A percentile compares a stretch with the other conserved stretches of the same genome.
phyloP scores from a whole-genome alignment of 2,888 invertebrate species.

The Drosophila nr. perissopoda region DNA sequence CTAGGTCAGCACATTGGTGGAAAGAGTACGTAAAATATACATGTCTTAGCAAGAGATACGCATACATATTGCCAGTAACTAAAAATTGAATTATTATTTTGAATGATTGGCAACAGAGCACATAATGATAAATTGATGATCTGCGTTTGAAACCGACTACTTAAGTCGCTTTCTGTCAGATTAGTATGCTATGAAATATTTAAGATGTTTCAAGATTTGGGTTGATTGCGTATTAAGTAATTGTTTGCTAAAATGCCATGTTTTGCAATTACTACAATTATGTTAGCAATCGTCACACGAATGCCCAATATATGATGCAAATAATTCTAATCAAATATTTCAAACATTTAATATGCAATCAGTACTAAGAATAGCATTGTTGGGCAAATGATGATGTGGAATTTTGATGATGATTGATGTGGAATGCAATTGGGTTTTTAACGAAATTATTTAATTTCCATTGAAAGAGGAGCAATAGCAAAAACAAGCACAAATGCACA shows the following conservation, averaged over 20 bases:
- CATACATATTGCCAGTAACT: conserved; percentile 19
- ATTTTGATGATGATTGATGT: background rate
- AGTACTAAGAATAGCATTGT: background rate
- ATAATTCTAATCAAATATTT: background rate
- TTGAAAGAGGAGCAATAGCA: background rate
- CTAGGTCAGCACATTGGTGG: conserved; percentile 55
- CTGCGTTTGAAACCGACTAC: background rate
- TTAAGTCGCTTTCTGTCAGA: background rate
- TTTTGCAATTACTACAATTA: background rate
- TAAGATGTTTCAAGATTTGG: background rate
- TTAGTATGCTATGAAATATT: background rate
- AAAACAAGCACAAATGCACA: background rate
- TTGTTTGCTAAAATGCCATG: background rate
- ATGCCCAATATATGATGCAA: background rate
- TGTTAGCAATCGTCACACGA: background rate
- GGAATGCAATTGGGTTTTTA: background rate
- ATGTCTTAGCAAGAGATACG: conserved; percentile 7
- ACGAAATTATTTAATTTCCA: background rate
- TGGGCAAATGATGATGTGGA: background rate
- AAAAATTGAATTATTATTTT: background rate
- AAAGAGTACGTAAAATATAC: conserved; percentile 13
- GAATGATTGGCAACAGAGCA: background rate
- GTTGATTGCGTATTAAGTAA: background rate
- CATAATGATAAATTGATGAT: background rate
- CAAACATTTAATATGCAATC: too few species aligned